Conservation (phyloP, 2,113 vertebrate species). For the Microcebus lehilahytsara region DNA sequence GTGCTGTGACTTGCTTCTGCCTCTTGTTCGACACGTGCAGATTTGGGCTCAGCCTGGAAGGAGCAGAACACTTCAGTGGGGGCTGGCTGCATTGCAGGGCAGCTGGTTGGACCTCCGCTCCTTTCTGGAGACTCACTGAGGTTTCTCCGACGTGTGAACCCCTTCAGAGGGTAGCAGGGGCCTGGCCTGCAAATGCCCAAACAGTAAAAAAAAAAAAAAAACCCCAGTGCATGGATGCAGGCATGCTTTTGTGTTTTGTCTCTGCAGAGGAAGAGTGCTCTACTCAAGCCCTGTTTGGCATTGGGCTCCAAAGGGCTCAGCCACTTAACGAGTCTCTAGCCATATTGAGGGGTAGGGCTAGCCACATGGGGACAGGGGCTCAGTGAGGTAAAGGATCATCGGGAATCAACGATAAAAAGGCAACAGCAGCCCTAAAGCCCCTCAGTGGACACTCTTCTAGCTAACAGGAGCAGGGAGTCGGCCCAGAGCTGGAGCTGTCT, state of each 20-base stretch:
- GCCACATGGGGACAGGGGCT: neutral
- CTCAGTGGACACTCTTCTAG: neutral
- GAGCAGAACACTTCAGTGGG: neutral
- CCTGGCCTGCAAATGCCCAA: neutral
- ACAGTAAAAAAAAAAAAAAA: neutral
- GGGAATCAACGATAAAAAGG: slow-evolving; percentile 39
- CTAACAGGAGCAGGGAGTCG: neutral
- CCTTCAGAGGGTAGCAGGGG: neutral
- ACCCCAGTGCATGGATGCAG: no score
- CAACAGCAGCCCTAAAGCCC: neutral
- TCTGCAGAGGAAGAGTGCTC: neutral
- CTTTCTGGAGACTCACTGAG: neutral
- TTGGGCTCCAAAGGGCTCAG: neutral
- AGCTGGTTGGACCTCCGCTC: neutral
- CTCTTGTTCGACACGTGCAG: neutral
- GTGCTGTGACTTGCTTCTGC: fast-evolving
- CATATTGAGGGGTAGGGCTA: neutral
- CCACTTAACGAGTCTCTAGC: slow-evolving; percentile 24
- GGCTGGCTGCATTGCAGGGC: fast-evolving
- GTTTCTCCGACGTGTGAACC: no score
- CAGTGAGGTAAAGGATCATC: neutral
- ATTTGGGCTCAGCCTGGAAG: neutral
- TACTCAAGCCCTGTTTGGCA: neutral
- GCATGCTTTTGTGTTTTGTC: neutral
- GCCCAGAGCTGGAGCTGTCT: neutral